Evolutionary conservation across 2,113 vertebrate species (phyloP).

Genomic region (Connochaetes taurinus): DNA sequence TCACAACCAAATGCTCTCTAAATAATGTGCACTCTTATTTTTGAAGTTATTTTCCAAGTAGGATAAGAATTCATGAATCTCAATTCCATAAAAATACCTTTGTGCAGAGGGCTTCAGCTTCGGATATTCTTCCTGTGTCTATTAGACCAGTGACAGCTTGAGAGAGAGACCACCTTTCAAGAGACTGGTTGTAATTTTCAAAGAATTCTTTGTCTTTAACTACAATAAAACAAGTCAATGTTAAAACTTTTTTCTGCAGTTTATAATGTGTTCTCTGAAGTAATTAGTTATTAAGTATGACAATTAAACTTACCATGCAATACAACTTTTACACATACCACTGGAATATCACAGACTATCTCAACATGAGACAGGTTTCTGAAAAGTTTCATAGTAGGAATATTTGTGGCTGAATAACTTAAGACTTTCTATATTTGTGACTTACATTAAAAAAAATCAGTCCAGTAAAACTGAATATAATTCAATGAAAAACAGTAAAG

Average conservation of each 20-base stretch:
- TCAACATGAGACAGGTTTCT: neutral
- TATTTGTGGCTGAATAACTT: neutral
- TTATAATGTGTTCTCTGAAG: neutral
- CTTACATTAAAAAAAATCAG: neutral
- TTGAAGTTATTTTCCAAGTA: neutral
- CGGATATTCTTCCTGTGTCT: constrained; percentile 82
- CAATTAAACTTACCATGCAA: neutral
- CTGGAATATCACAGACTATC: neutral
- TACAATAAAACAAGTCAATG: constrained; percentile 67
- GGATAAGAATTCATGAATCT: neutral
- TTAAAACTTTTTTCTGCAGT: neutral
- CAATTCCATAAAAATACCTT: constrained; percentile 82
- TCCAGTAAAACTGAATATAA: neutral
- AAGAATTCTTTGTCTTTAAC: constrained; percentile 82
- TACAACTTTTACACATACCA: neutral
- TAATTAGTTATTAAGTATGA: neutral
- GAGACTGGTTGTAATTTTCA: constrained; percentile 76
- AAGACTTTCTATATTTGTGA: neutral
- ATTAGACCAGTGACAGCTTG: constrained; percentile 88
- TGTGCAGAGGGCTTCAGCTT: constrained; percentile 91
- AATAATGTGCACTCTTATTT: neutral
- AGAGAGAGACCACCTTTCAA: constrained; percentile 91
- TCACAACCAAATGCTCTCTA: neutral
- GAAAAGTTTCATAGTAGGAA: neutral
- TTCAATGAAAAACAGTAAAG: neutral